Evolutionary conservation across 1,140 invertebrate species (phyloP), one percentile per base, ranked within the genome.

Genomic region (Tyrophagus putrescentiae): DNA sequence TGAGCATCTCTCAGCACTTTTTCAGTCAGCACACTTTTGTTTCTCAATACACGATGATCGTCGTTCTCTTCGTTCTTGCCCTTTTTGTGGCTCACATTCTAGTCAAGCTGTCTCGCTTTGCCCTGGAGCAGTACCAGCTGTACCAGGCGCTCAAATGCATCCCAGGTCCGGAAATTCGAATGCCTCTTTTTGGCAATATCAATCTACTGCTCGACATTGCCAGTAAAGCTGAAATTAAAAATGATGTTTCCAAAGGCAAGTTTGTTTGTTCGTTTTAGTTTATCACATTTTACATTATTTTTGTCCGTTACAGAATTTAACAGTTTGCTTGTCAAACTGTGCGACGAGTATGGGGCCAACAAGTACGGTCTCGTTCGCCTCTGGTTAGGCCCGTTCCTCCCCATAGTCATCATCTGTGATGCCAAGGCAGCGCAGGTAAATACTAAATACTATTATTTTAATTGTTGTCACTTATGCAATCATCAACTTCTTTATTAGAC

Each of bases 101-200:
- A 21, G 27, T 31, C 25, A 1, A 54, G 13, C n/a, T 54, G 13
- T 1, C 27, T 54, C 52, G 25, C 32, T 54, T 13, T 16, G 13
- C 39, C n/a, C 13, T 54, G 13, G 27, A 54, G n/a, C 25, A 31
- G 39, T n/a, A 54, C 18, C 28, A 34, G 32, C 25, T 54, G 4
- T 54, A 54, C 25, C 9, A 27, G 39, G 13, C 25, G 16, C 11
- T 54, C 25, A 54, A 31, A 33, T 11, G 2, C 2, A 54, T 54
- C n/a, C 52, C 52, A 34, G 52, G 52, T 54, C 52, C 52, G 21
- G 25, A 54, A 54, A 18, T 31, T 54, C 13, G 25, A 34, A 34
- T 31, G n/a, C 28, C 52, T n/a, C 27, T 54, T 32, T 54, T 16
- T 16, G 52, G 52, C n/a, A 54, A 54, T 16, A 32, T 54, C 21